phyloP scores from a whole-genome alignment of 2,797 vertebrate genomes.

The Melanotaenia pygmaea region DNA sequence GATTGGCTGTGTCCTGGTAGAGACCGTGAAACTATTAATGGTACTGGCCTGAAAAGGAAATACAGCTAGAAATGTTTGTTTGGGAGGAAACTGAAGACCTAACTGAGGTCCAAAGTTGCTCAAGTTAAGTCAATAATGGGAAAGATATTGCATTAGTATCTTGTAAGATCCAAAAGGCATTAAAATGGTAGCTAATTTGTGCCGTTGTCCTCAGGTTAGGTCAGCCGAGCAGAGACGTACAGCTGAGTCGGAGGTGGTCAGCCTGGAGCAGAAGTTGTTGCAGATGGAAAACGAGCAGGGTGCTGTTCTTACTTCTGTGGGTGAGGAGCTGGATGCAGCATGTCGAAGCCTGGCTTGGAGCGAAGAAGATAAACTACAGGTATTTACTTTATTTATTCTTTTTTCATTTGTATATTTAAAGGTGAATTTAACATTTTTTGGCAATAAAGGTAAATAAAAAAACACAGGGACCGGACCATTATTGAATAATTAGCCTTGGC shows the following conservation, averaged over 20 bases:
- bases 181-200: not conserved
- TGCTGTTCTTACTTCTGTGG: constrained; percentile 85
- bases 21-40: constrained; percentile 47
- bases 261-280: constrained; percentile 84
- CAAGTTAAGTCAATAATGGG: too few relatives aligned
- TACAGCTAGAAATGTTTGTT: constrained; percentile 30
- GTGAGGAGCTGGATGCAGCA: constrained; percentile 87
- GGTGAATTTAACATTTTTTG: not conserved
- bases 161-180: not conserved
- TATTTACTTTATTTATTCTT: constrained; percentile 61
- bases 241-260: constrained; percentile 80
- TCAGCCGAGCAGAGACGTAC: constrained; percentile 76
- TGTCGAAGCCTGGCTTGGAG: constrained; percentile 87
- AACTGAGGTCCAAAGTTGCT: not conserved
- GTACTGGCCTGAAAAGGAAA: constrained; percentile 13
- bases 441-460: not conserved
- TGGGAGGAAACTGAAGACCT: not conserved
- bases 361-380: constrained; percentile 89
- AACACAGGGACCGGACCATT: not conserved
- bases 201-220: constrained; percentile 73
- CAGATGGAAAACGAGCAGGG: constrained; percentile 88
- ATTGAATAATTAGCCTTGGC: not conserved
- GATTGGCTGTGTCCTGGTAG: constrained; percentile 46
- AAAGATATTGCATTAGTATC: not conserved
- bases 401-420: not conserved